phyloP scores from a whole-genome alignment of 1,140 invertebrate genomes.

The Drosophila asahinai region DNA sequence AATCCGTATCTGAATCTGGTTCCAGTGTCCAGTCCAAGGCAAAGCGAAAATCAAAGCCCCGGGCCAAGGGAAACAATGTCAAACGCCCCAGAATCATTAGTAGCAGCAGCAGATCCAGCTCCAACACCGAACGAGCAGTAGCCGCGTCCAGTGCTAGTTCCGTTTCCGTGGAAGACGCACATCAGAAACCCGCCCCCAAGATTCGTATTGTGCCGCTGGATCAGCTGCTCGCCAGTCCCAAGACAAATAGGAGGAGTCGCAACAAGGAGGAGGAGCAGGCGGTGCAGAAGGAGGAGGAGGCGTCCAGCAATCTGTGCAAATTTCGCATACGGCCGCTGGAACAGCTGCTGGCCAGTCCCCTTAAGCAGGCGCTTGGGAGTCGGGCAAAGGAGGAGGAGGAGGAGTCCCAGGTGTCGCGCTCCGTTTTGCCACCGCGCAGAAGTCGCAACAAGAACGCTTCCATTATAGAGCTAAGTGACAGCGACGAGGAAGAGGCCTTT shows the following conservation, averaged over 20 bases:
- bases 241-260: conserved; percentile 7
- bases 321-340: conserved; percentile 4
- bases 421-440: conserved; percentile 21
- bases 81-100: conserved; percentile 9
- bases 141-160: conserved; percentile 3
- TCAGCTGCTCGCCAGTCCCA: conserved; percentile 69
- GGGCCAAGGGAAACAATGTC: conserved; percentile 35
- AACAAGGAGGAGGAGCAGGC: neutral
- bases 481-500: conserved; percentile 33
- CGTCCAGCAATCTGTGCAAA: neutral
- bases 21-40: conserved; percentile 1
- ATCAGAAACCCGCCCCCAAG: conserved; percentile 56
- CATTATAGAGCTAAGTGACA: conserved; percentile 70
- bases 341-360: neutral
- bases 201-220: conserved; percentile 80
- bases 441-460: conserved; percentile 54
- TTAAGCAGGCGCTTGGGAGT: neutral
- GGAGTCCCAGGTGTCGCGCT: neutral
- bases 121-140: conserved; percentile 16
- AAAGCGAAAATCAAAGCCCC: conserved; percentile 13
- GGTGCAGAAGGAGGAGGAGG: neutral
- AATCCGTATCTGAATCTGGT: conserved; percentile 11
- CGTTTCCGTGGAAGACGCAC: neutral
- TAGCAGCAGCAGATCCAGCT: conserved; percentile 10
- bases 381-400: neutral